Base-by-base conservation (phyloP, 2,797 vertebrate genomes). In the Phrynocephalus vlangalii region DNA sequence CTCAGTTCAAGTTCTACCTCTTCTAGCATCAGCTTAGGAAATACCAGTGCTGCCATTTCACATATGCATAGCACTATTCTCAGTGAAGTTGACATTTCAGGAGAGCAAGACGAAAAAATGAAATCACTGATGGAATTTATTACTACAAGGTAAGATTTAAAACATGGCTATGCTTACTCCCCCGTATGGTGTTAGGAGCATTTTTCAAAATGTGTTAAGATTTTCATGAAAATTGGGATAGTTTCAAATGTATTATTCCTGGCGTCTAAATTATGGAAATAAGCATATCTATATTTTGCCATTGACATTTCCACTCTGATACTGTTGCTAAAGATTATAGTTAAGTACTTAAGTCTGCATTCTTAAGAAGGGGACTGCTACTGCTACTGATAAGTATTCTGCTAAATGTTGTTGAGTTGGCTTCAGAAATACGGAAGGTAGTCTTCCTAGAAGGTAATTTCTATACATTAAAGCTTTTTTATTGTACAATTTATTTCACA, bases 1-100 rank as follows among this genome's bases (percentile, higher is more conserved):
- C 98, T 99, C 92, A 99, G 99, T 96, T 98, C 98, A 85, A 99
- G 98, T 96, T 99, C 99, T 97, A 99, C 99, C 81, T 99, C 99
- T 86, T 99, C 99, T 96, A 99, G 99, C 93, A 98, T 99, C 95
- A 99, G 99, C 94, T 97, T 99, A 77, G 99, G 99, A 90, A 97
- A 97, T 88, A 96, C 96, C 90, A 97, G 96, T 91, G 92, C 66
- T 95, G 97, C 93, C 98, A 97, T 96, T 96, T 99, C 88, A 84
- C 96, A 97, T 63, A 96, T 97, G 90, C 96, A 97, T 95, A 97
- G 85, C 97, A 98, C 91, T 94, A 97, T 99, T 83, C 97, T 99
- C 93, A 98, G 95, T 5, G 98, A 99, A 96, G 98, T 98, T 48
- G 98, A 99, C 89, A 96, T 97, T 94, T 97, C 97, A n/a, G 97